Base-by-base conservation (phyloP, 2,888 invertebrate species). In the Scaptomyza cyrtandrae region DNA sequence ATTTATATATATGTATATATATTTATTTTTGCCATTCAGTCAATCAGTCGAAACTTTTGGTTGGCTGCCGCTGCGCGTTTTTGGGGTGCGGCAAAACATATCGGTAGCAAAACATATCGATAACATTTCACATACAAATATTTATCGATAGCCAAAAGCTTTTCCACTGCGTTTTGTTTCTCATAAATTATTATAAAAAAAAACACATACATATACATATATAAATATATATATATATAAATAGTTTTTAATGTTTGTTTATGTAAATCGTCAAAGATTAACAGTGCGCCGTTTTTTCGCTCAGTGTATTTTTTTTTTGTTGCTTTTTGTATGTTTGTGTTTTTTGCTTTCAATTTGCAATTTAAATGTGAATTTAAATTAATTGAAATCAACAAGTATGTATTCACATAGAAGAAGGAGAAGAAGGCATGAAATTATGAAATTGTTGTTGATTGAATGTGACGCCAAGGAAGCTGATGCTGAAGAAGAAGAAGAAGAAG, bases 11-110 rank as follows among this genome's bases (percentile, higher is more conserved):
- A 35, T 35, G 10, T n/a, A n/a, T 62, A 55, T 62, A 11, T 75
- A 59, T 72, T 67, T 84, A 73, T 86, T 78, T 87, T 88, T 86
- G 83, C 90, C 90, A 90, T 90, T 90, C 90, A 90, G 90, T 90
- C 90, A 90, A 90, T 90, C 90, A 90, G 90, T 90, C 90, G 90
- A 90, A 90, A 90, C 90, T 87, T 86, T 90, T 88, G 90, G 89
- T 84, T 70, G 79, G 76, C 71, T 69, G 75, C 71, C 65, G 65
- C 70, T 41, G 33, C 54, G 52, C 19, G 46, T 44, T 45, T 48
- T 41, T 37, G 55, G 55, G 49, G 39, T 11, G 45, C 64, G 60
- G 44, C 60, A 35, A 53, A 48, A 61, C n/a, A 52, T 63, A 33
- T 33, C 33, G 33, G 67, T 68, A 58, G 9, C 33, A 19, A 19